phyloP scores from a whole-genome alignment of 2,888 invertebrate species.

The Eupithecia tripunctaria region DNA sequence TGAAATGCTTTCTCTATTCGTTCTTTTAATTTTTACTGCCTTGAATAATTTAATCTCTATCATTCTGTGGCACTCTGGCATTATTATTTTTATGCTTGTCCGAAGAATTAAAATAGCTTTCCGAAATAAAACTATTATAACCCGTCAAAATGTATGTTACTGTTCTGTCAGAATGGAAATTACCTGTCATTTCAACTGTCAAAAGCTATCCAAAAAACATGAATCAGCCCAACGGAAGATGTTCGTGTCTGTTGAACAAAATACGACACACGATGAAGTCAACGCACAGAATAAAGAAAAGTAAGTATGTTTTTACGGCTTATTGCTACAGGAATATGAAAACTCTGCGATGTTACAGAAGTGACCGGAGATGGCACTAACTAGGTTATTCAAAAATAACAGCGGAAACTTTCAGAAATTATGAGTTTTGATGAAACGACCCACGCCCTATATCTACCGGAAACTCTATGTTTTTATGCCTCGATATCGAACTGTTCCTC shows the following conservation, averaged over 20 bases:
- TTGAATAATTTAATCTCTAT: neutral
- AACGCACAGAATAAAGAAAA: slow-evolving; percentile 16
- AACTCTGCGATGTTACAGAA: slow-evolving; percentile 48
- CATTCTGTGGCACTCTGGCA: neutral
- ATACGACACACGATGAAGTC: slow-evolving; percentile 42
- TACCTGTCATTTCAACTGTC: slow-evolving; percentile 46
- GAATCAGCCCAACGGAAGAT: slow-evolving; percentile 43
- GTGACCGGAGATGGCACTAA: slow-evolving; percentile 60
- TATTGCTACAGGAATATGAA: slow-evolving; percentile 15
- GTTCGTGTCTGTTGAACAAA: slow-evolving; percentile 41
- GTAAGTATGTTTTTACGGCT: slow-evolving; percentile 19
- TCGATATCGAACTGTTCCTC: slow-evolving; percentile 47
- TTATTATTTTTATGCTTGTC: slow-evolving; percentile 10
- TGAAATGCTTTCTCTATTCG: neutral
- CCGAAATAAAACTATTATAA: slow-evolving; percentile 12
- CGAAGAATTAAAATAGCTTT: slow-evolving; percentile 9
- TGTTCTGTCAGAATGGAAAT: slow-evolving; percentile 43
- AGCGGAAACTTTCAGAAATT: slow-evolving; percentile 78
- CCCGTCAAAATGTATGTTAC: slow-evolving; percentile 28
- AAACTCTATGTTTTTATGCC: slow-evolving; percentile 65
- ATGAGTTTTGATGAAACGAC: slow-evolving; percentile 82
- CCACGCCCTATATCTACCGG: slow-evolving; percentile 64
- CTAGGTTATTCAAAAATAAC: slow-evolving; percentile 78
- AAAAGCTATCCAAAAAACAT: slow-evolving; percentile 40
- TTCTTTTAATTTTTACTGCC: neutral